phyloP scores from a whole-genome alignment of 2,888 invertebrate species.

The Bombyx huttoni region DNA sequence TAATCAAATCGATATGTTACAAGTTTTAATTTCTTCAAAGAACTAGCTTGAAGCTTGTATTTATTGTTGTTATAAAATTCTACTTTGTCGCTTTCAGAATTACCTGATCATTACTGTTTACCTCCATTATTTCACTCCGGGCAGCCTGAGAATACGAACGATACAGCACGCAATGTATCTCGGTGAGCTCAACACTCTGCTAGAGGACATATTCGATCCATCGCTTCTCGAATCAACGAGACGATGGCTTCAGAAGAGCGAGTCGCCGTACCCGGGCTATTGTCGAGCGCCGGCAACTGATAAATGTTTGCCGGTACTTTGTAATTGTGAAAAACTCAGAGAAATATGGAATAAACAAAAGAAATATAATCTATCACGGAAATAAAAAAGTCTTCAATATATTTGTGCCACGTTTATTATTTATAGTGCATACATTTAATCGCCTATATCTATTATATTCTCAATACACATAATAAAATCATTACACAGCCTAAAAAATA shows the following conservation, averaged over 20 bases:
- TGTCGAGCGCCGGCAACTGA: conserved; percentile 43
- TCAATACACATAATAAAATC: too few relatives aligned
- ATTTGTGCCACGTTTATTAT: too few relatives aligned
- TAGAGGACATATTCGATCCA: conserved; percentile 9
- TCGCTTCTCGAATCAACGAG: conserved; percentile 17
- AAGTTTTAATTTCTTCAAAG: too few relatives aligned
- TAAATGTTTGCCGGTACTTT: conserved; percentile 33
- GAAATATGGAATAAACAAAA: conserved; percentile 26
- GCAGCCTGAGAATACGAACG: conserved; percentile 29
- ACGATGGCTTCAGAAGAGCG: conserved; percentile 36
- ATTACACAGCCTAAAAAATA: too few relatives aligned
- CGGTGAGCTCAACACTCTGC: conserved; percentile 7
- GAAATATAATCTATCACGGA: not conserved
- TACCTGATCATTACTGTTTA: conserved; percentile 30
- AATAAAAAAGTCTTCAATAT: not conserved
- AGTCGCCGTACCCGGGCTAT: conserved; percentile 54
- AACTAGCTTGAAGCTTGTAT: too few relatives aligned
- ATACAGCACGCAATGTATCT: conserved; percentile 8
- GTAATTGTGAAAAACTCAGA: conserved; percentile 37
- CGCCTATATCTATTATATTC: too few relatives aligned
- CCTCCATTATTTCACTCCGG: conserved; percentile 37
- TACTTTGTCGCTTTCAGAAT: conserved; percentile 22
- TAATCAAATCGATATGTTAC: too few relatives aligned
- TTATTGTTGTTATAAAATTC: too few relatives aligned
- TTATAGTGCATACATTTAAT: too few relatives aligned